Percentiles rank a stretch among this genome's conserved stretches.
Evolutionary conservation across 2,113 vertebrate genomes (phyloP).

Genomic region (Beaufortia kweichowensis): DNA sequence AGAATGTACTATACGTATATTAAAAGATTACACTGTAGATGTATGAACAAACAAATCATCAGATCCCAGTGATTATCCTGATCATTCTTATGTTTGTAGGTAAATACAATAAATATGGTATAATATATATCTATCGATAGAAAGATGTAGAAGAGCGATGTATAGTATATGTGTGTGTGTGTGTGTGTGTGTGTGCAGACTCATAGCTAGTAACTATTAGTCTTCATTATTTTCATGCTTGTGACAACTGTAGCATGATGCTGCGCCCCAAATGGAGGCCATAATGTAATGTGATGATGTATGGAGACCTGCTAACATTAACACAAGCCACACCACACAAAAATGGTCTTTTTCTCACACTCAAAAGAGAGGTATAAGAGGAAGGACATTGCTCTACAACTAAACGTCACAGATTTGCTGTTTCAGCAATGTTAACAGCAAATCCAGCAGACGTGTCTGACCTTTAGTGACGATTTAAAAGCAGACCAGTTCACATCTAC

Average conservation of each 20-base stretch:
- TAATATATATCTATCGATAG: too few species aligned
- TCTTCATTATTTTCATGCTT: constrained; percentile 93
- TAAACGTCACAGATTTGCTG: constrained; percentile 83
- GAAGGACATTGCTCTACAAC: constrained; percentile 82
- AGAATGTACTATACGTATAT: neutral
- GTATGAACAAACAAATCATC: neutral
- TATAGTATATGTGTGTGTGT: neutral
- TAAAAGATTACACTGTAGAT: neutral
- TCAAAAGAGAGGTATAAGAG: constrained; percentile 44
- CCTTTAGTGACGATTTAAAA: constrained; percentile 75
- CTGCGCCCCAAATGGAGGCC: constrained; percentile 88
- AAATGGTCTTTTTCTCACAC: constrained; percentile 66
- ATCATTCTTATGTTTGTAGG: too few species aligned
- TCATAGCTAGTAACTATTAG: constrained; percentile 84
- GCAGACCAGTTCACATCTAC: neutral
- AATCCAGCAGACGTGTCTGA: constrained; percentile 79
- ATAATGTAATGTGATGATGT: constrained; percentile 93
- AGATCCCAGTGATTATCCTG: too few species aligned
- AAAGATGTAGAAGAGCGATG: neutral
- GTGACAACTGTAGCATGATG: constrained; percentile 89
- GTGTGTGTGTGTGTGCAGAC: constrained; percentile 57
- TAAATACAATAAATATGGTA: too few species aligned
- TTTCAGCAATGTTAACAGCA: constrained; percentile 81
- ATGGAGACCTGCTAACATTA: constrained; percentile 89
- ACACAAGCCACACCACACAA: constrained; percentile 82